phyloP scores from a whole-genome alignment of 2,888 invertebrate species.

The Ryuthela nishihirai region DNA sequence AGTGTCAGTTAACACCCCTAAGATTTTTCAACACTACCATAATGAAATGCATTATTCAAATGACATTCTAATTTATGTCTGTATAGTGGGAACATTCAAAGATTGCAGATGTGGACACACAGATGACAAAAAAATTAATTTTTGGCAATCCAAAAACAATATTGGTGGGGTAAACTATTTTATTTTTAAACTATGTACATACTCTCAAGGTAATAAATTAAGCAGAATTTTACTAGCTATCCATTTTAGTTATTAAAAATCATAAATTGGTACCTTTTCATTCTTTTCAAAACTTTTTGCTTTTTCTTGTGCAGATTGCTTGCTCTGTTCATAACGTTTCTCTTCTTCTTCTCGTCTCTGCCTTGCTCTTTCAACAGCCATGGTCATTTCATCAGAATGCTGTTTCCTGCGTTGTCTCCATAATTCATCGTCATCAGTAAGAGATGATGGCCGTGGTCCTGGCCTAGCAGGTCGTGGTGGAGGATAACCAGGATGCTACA shows the following conservation, averaged over 20 bases:
- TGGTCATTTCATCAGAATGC: constrained; percentile 67
- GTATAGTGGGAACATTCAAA: no score
- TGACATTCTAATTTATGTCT: no score
- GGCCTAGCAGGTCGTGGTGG: constrained; percentile 26
- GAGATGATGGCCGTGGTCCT: constrained; percentile 42
- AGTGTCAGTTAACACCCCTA: no score
- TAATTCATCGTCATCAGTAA: constrained; percentile 61
- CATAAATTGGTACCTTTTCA: constrained; percentile 24
- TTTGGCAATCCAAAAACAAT: no score
- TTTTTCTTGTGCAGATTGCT: constrained; percentile 62
- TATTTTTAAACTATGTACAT: no score
- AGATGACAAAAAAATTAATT: no score
- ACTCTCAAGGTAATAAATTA: no score
- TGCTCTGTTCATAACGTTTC: constrained; percentile 62
- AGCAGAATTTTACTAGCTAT: neutral
- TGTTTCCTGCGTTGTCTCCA: constrained; percentile 68
- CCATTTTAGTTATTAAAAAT: neutral
- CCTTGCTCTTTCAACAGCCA: constrained; percentile 75
- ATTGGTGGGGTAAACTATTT: no score
- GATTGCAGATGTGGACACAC: no score
- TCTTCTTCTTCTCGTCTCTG: constrained; percentile 86
- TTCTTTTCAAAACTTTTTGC: constrained; percentile 63
- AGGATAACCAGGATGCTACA: constrained; percentile 28
- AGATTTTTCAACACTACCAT: no score
- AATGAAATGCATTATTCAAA: no score